Evolutionary conservation across 2,888 invertebrate genomes (phyloP).

Genomic region (Didymodactylos carnosus): DNA sequence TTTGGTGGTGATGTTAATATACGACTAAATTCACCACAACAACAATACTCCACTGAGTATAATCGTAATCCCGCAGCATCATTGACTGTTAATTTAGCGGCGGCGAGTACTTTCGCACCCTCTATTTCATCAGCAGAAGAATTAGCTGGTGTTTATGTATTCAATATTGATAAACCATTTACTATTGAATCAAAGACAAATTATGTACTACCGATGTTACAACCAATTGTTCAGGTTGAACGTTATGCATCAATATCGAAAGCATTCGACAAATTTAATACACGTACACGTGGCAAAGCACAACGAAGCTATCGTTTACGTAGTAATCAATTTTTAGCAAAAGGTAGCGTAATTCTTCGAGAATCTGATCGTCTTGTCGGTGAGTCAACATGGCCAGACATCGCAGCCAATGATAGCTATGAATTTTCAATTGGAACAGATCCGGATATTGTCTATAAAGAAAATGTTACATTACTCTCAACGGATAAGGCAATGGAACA

Average conservation of each 20-base stretch:
- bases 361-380: not conserved
- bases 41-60: not conserved
- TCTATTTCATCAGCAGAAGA: not conserved
- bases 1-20: not conserved
- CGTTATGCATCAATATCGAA: not conserved
- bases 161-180: not conserved
- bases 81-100: not conserved
- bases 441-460: not conserved
- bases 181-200: not conserved
- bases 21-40: not conserved
- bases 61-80: not conserved
- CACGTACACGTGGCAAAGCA: not conserved
- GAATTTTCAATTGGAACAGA: not conserved
- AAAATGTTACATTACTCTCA: not conserved
- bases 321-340: not conserved
- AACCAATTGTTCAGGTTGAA: not conserved
- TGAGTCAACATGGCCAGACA: not conserved
- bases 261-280: not conserved
- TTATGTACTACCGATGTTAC: not conserved
- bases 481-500: no score
- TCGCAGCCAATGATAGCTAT: not conserved
- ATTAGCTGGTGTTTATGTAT: not conserved
- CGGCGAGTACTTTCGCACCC: not conserved
- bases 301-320: not conserved
- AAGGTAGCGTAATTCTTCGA: not conserved